Percentiles rank a stretch among this genome's conserved stretches.
Conservation (phyloP, 2,113 vertebrate genomes). For the Apus apus region DNA sequence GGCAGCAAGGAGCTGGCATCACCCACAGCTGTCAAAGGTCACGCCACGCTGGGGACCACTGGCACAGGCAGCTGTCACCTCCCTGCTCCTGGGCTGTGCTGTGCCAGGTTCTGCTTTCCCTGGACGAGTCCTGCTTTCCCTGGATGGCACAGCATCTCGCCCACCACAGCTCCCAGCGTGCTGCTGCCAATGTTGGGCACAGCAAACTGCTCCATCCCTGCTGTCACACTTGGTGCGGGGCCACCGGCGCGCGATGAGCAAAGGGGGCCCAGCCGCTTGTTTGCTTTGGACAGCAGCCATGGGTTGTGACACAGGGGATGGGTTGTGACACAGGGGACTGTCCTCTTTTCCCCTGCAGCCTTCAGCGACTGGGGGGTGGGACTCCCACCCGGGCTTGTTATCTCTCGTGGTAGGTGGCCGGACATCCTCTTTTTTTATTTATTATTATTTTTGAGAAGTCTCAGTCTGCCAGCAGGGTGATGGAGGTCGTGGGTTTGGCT, state of each 20-base stretch:
- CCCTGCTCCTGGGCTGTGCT: rapidly evolving
- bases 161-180: not conserved
- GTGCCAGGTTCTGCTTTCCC: not conserved
- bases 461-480: not conserved
- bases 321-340: constrained; percentile 27
- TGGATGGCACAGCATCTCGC: rapidly evolving
- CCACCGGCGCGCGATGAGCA: not conserved
- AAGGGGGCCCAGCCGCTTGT: not conserved
- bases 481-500: not conserved
- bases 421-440: not conserved
- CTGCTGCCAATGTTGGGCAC: not conserved
- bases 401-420: not conserved
- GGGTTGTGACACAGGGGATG: too few species aligned
- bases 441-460: not conserved
- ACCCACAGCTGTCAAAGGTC: not conserved
- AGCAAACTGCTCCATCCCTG: not conserved
- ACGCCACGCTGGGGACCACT: rapidly evolving
- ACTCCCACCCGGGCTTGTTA: not conserved
- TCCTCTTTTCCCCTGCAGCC: constrained; percentile 15
- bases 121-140: not conserved
- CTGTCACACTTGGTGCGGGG: not conserved
- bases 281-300: not conserved
- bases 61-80: rapidly evolving
- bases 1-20: not conserved
- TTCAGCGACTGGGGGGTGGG: not conserved